phyloP scores from a whole-genome alignment of 2,797 vertebrate genomes.

The Mormyrus proboscirostris region DNA sequence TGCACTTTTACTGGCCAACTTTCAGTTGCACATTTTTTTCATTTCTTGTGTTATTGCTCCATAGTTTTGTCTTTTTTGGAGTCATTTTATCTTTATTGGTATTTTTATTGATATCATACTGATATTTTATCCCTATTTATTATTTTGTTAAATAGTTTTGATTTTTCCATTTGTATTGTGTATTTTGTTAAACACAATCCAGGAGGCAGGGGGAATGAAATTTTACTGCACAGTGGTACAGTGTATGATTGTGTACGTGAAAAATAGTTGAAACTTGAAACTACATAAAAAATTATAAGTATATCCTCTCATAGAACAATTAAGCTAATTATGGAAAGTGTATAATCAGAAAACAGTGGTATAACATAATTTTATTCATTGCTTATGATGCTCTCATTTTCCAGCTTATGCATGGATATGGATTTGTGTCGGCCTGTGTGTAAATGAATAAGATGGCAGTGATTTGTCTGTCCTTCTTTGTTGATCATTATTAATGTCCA shows the following conservation, averaged over 20 bases:
- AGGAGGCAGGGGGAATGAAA: not conserved
- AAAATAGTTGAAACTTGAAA: not conserved
- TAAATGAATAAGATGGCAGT: not conserved
- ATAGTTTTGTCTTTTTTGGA: not conserved
- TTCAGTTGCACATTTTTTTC: not conserved
- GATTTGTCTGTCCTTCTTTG: not conserved
- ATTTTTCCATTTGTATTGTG: not conserved
- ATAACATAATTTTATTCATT: not conserved
- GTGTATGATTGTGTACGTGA: not conserved
- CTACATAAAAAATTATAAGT: not conserved
- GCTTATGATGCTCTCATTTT: not conserved
- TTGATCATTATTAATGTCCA: not conserved
- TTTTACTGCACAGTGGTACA: not conserved
- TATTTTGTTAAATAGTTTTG: not conserved
- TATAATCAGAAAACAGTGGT: not conserved
- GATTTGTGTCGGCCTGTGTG: not conserved
- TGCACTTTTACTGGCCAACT: not conserved
- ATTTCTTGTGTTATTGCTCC: not conserved
- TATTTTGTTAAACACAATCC: not conserved
- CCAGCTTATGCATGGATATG: not conserved
- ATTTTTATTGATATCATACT: not conserved
- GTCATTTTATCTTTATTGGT: not conserved
- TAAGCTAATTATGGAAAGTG: not conserved
- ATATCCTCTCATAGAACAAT: not conserved
- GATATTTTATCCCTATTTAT: not conserved